Percentiles rank a stretch among this genome's conserved stretches.
These are phyloP conservation scores for Ellobius talpinus DNA, from an alignment of 2,113 vertebrate genomes.

Conservation along the genomic window DNA sequence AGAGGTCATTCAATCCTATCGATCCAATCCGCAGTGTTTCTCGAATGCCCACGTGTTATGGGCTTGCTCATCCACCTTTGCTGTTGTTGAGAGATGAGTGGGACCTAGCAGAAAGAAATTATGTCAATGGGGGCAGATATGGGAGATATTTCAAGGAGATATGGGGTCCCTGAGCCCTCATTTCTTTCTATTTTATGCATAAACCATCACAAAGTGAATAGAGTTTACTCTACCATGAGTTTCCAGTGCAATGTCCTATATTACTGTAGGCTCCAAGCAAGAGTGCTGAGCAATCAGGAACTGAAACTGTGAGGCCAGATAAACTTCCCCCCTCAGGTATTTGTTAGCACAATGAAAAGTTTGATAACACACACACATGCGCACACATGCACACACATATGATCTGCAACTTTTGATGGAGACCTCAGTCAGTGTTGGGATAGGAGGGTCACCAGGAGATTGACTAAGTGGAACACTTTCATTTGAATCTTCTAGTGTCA, in stretches of 20 bases:
- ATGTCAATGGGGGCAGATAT: neutral
- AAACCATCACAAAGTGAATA: neutral
- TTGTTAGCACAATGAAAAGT: neutral
- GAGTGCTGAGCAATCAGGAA: neutral
- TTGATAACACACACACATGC: neutral
- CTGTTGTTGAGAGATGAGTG: neutral
- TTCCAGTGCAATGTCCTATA: neutral
- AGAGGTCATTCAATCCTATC: neutral
- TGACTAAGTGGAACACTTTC: neutral
- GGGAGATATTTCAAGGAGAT: neutral
- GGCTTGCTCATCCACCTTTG: neutral
- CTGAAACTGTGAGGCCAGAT: neutral
- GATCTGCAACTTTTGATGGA: neutral
- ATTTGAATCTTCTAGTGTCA: neutral
- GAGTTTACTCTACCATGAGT: neutral
- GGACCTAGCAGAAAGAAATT: neutral
- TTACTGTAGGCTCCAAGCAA: neutral
- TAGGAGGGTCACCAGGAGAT: neutral
- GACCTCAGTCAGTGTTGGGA: neutral
- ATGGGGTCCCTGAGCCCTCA: no score
- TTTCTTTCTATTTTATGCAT: neutral
- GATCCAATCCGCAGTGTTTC: neutral
- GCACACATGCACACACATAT: neutral
- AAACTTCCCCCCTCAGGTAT: neutral
- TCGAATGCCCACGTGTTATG: neutral